phyloP scores from a whole-genome alignment of 2,888 invertebrate species.

The Microplitis deprimator region DNA sequence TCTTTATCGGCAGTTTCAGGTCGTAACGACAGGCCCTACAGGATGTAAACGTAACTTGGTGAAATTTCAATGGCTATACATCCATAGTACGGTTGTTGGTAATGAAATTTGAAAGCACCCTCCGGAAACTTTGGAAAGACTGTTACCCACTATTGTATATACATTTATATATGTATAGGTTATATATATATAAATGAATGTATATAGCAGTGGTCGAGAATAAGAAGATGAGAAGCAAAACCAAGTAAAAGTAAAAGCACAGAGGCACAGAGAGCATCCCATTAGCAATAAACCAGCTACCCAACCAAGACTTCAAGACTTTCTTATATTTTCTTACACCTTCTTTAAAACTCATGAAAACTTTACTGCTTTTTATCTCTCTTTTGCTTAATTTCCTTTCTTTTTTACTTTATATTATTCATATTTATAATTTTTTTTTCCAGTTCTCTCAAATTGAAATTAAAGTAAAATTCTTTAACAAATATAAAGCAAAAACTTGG shows the following conservation, averaged over 20 bases:
- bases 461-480: too few species aligned
- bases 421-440: background rate
- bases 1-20: constrained; percentile 49
- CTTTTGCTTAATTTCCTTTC: constrained; percentile 34
- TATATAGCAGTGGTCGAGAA: background rate
- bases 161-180: background rate
- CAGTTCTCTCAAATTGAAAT: background rate
- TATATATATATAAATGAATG: background rate
- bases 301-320: constrained; percentile 36
- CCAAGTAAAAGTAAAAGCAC: constrained; percentile 18
- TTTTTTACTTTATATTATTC: background rate
- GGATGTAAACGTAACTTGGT: constrained; percentile 50
- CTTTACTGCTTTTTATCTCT: constrained; percentile 22
- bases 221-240: constrained; percentile 10
- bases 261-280: constrained; percentile 57
- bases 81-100: constrained; percentile 56
- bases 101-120: constrained; percentile 66
- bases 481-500: too few species aligned
- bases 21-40: constrained; percentile 44
- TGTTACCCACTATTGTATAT: background rate
- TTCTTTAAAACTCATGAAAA: constrained; percentile 21
- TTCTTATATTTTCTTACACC: constrained; percentile 40
- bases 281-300: constrained; percentile 64
- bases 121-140: constrained; percentile 53
- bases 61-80: constrained; percentile 64